A percentile compares a stretch with the other conserved stretches of the same genome.
Conservation (phyloP, 2,113 vertebrate species). For the Poicephalus gulielmi region DNA sequence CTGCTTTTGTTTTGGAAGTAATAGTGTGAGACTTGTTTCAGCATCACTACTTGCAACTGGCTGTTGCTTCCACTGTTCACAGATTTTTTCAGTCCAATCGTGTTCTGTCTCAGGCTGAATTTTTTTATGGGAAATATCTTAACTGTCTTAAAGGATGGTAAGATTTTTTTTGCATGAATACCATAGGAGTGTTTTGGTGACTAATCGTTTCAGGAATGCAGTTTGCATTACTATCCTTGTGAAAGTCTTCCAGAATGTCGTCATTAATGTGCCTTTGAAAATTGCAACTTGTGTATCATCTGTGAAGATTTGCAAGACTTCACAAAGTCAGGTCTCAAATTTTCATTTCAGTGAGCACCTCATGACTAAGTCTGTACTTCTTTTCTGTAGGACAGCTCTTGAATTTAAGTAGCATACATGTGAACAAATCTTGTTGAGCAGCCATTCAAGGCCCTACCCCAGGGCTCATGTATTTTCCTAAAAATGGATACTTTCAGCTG, state of each 20-base stretch:
- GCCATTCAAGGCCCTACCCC: background rate
- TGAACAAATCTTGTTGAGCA: background rate
- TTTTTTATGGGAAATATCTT: background rate
- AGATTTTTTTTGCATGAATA: background rate
- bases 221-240: background rate
- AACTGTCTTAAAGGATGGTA: background rate
- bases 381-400: background rate
- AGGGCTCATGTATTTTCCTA: background rate
- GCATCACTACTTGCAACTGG: background rate
- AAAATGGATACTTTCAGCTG: background rate
- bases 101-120: background rate
- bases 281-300: background rate
- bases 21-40: background rate
- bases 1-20: background rate
- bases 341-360: background rate
- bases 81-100: background rate
- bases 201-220: background rate
- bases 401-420: rapidly evolving
- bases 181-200: background rate
- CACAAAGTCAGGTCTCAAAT: background rate
- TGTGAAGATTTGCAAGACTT: background rate
- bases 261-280: background rate
- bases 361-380: background rate
- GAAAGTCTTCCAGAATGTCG: background rate
- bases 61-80: background rate